Base-by-base conservation (phyloP, 2,888 invertebrate species). In the Cheilosia grossa region DNA sequence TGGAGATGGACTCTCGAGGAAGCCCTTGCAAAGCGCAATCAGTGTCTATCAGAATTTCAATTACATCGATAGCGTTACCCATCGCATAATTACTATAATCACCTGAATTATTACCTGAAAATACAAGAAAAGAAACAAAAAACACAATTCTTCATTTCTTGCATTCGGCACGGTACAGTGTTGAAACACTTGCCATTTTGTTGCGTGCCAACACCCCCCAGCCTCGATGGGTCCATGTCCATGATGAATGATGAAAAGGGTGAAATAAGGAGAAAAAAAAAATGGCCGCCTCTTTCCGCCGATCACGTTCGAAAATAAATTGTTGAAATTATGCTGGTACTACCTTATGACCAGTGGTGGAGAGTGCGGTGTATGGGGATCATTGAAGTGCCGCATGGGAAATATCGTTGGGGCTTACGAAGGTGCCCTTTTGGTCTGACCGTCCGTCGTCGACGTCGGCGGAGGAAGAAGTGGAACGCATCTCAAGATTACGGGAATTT, bases 11-110 rank as follows among this genome's bases (percentile, higher is more conserved):
- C 72, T 66, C 54, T 56, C 27, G 81, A 61, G 72, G 75, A 75
- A 85, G 81, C 85, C 85, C 85, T 85, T 85, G 70, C 44, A 37
- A 66, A 72, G 89, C 89, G 90, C 90, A 91, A 91, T 91, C 91
- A 91, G 91, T 90, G 91, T 91, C 91, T 91, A 91, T 91, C 91
- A 91, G 91, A 91, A 91, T 91, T 91, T 91, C 91, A 91, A 91
- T 91, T 91, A 91, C 91, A 91, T 91, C 91, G 91, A 89, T 91
- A 91, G 92, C 92, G 91, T 91, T 91, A 91, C 91, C 91, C 91
- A 90, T 91, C 91, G 91, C 92, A 91, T 92, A 92, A 91, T 91
- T 91, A 91, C 91, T 92, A 91, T 91, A 91, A 91, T 91, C 91
- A 91, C 91, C 91, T 92, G 91, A 92, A 91, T 92, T 91, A 91